Evolutionary conservation across 1,140 invertebrate species (phyloP).

Genomic region (Drosophila leontia): DNA sequence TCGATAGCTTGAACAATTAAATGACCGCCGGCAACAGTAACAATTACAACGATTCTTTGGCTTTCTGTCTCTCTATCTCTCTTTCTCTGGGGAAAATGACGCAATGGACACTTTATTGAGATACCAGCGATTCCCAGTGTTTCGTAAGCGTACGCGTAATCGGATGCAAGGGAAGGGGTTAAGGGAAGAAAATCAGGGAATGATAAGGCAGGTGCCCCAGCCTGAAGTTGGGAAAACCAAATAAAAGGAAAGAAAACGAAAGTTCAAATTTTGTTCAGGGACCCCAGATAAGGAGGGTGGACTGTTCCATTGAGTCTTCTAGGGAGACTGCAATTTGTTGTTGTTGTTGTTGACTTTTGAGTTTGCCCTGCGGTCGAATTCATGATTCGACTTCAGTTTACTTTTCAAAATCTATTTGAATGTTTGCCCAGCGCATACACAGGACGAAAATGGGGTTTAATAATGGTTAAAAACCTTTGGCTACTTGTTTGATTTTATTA

Average conservation of each 20-base stretch:
- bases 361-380: conserved; percentile 61
- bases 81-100: conserved; percentile 43
- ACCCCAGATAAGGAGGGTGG: conserved; percentile 20
- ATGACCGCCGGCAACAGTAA: conserved; percentile 25
- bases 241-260: conserved; percentile 35
- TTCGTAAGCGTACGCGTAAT: conserved; percentile 29
- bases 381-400: conserved; percentile 50
- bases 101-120: conserved; percentile 61
- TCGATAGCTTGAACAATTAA: conserved; percentile 35
- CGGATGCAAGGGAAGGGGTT: not conserved
- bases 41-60: conserved; percentile 17
- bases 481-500: too few relatives aligned
- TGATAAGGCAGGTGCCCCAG: conserved; percentile 35
- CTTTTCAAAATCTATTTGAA: conserved; percentile 44
- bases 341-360: conserved; percentile 46
- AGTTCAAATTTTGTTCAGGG: conserved; percentile 21
- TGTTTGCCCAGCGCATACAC: conserved; percentile 58
- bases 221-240: conserved; percentile 13
- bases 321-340: conserved; percentile 51
- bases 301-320: conserved; percentile 25
- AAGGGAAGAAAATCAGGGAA: not conserved
- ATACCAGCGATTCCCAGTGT: conserved; percentile 25
- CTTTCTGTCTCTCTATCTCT: not conserved
- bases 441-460: not conserved
- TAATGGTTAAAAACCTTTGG: too few relatives aligned